These are phyloP conservation scores for Pantherophis guttatus DNA, from an alignment of 2,113 vertebrate genomes.

Conservation along the genomic window DNA sequence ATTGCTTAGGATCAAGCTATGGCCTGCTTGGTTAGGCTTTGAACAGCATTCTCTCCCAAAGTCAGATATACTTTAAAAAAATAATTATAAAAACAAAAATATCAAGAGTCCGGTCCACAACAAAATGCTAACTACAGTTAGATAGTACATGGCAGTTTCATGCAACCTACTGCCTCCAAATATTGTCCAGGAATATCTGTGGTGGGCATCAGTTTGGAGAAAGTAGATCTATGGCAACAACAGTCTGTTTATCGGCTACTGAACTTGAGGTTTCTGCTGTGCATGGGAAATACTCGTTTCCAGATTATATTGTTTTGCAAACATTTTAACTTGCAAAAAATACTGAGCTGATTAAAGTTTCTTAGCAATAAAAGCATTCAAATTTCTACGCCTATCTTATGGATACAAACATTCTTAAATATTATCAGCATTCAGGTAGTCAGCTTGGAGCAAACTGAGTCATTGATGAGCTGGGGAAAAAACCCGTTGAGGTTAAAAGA, in stretches of 20 bases:
- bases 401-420: neutral
- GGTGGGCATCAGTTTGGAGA: neutral
- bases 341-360: neutral
- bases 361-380: neutral
- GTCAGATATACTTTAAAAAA: neutral
- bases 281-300: neutral
- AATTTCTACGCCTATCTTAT: neutral
- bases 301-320: neutral
- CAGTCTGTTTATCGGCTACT: neutral
- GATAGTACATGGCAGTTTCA: neutral
- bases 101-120: neutral
- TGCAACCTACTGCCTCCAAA: neutral
- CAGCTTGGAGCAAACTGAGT: neutral
- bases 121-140: neutral
- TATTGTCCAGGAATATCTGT: neutral
- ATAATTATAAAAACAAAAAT: neutral
- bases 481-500: neutral
- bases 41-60: neutral
- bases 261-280: neutral
- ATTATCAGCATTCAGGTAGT: neutral
- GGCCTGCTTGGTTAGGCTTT: neutral
- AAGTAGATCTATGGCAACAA: neutral
- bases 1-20: neutral
- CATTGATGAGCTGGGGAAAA: neutral
- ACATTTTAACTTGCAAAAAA: neutral